Evolutionary conservation across 2,888 invertebrate genomes (phyloP).

Genomic region (Atrina japonica): DNA sequence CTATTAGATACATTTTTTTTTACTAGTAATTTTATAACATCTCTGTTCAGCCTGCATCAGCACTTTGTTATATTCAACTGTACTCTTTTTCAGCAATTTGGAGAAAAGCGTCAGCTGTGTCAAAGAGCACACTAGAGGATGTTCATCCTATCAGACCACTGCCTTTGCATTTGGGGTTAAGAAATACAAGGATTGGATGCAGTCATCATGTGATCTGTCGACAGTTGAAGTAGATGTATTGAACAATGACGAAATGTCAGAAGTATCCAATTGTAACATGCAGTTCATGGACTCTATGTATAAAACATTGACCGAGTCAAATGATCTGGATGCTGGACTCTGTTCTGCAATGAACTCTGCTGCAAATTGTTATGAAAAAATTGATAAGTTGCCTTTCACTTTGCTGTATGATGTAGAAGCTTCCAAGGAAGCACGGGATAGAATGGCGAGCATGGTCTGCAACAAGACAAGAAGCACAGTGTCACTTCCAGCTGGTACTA

Average conservation of each 20-base stretch:
- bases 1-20: too few relatives aligned
- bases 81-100: constrained; percentile 23
- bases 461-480: too few relatives aligned
- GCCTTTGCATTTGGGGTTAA: constrained; percentile 12
- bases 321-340: background rate
- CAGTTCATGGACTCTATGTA: constrained; percentile 5
- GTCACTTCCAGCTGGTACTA: constrained; percentile 4
- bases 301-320: background rate
- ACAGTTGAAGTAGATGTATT: background rate
- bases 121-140: constrained; percentile 30
- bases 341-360: too few relatives aligned
- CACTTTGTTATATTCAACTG: too few relatives aligned
- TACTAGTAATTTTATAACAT: too few relatives aligned
- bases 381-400: too few relatives aligned
- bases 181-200: constrained; percentile 21
- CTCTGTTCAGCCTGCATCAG: too few relatives aligned
- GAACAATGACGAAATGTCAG: background rate
- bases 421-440: too few relatives aligned
- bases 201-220: constrained; percentile 18
- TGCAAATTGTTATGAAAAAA: too few relatives aligned
- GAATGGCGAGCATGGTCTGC: too few relatives aligned
- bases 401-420: too few relatives aligned
- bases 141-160: constrained; percentile 21
- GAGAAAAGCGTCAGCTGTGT: constrained; percentile 31
- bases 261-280: constrained; percentile 6